These are phyloP conservation scores for Umimayanthus chanpuru DNA, from an alignment of 92 coral and sea anemone species.

Conservation along the genomic window DNA sequence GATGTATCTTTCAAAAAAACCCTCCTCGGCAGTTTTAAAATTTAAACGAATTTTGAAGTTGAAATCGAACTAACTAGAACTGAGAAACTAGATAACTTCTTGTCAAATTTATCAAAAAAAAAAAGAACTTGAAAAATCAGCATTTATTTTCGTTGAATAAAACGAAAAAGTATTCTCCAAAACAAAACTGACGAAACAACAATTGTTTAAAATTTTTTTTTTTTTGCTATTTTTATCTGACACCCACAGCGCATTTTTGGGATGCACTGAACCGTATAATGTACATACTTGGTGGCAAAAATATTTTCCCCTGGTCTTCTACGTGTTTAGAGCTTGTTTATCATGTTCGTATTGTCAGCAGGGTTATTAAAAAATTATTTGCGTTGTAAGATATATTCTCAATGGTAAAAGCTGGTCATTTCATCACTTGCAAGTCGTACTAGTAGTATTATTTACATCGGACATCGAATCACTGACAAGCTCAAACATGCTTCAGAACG, in stretches of 20 bases:
- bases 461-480: background rate
- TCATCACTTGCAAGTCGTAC: background rate
- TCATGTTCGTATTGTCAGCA: slow-evolving; percentile 23
- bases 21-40: too few species aligned
- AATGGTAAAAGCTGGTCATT: background rate
- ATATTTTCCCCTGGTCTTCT: background rate
- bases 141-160: background rate
- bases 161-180: too few species aligned
- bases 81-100: background rate
- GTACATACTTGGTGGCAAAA: slow-evolving; percentile 26
- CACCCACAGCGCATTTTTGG: background rate
- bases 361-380: slow-evolving; percentile 15
- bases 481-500: slow-evolving; percentile 34
- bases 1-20: too few species aligned
- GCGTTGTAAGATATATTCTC: background rate
- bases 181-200: background rate
- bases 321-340: background rate
- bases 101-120: too few species aligned
- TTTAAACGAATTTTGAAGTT: too few species aligned
- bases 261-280: slow-evolving; percentile 24
- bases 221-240: slow-evolving; percentile 13
- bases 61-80: background rate
- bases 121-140: background rate
- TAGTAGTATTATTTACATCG: background rate
- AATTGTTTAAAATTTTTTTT: background rate